Percentiles rank a stretch among this genome's conserved stretches.
These are phyloP conservation scores for Xanthorhoe spadicearia DNA, from an alignment of 2,888 invertebrate species.

Conservation along the genomic window DNA sequence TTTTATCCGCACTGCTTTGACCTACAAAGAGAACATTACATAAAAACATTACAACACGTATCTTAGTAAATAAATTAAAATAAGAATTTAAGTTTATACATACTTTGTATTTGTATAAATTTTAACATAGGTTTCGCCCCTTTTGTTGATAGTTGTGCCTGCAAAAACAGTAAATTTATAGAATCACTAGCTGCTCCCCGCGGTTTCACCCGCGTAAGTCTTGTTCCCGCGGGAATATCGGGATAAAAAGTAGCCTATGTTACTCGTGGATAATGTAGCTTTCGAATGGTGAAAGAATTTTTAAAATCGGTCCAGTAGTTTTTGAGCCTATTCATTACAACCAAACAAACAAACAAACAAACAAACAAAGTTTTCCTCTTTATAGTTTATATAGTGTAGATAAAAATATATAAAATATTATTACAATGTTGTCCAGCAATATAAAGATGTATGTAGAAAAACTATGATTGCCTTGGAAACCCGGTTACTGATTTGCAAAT, in stretches of 20 bases:
- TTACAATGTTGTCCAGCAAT: background rate
- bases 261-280: too few species aligned
- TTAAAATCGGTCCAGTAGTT: too few species aligned
- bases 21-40: conserved; percentile 40
- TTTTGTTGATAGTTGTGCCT: conserved; percentile 63
- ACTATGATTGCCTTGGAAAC: background rate
- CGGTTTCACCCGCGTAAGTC: too few species aligned
- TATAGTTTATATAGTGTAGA: too few species aligned
- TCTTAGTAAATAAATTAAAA: background rate
- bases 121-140: conserved; percentile 62
- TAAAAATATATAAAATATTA: too few species aligned
- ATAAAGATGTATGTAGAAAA: background rate
- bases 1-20: conserved; percentile 48
- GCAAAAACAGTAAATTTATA: conserved; percentile 41
- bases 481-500: background rate
- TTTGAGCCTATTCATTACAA: too few species aligned
- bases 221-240: too few species aligned
- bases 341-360: too few species aligned
- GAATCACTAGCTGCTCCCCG: too few species aligned
- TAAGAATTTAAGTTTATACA: conserved; percentile 10
- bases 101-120: conserved; percentile 69
- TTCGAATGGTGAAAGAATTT: too few species aligned
- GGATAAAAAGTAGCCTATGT: too few species aligned
- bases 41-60: background rate
- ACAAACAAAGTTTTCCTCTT: too few species aligned